Evolutionary conservation across 1,140 invertebrate species (phyloP).

Genomic region (Andricus grossulariae): DNA sequence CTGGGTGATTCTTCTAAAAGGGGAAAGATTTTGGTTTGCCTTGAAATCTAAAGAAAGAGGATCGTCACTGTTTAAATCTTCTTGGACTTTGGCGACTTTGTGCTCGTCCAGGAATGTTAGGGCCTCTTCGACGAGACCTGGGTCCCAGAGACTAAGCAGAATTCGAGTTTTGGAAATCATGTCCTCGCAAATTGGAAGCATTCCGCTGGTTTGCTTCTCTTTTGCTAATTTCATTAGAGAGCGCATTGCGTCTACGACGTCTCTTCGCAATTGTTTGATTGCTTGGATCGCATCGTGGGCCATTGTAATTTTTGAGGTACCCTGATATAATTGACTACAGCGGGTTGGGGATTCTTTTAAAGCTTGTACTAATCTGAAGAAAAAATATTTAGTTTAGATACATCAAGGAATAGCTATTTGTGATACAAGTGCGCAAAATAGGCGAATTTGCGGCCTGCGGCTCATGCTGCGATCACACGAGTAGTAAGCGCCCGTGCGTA

Average conservation of each 20-base stretch:
- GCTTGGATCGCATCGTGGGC: constrained; percentile 88
- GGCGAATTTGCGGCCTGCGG: too few relatives aligned
- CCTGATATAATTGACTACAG: constrained; percentile 78
- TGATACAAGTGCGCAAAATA: too few relatives aligned
- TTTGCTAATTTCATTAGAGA: constrained; percentile 83
- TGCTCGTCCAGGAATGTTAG: constrained; percentile 88
- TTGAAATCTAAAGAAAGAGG: constrained; percentile 64
- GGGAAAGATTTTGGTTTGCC: constrained; percentile 78
- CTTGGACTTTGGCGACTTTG: constrained; percentile 76
- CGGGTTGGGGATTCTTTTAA: constrained; percentile 86
- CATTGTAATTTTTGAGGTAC: constrained; percentile 85
- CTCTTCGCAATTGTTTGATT: constrained; percentile 85
- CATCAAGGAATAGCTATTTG: too few relatives aligned
- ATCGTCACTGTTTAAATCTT: constrained; percentile 62
- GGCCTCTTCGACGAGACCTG: constrained; percentile 89
- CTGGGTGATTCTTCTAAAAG: constrained; percentile 86
- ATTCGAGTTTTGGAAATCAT: constrained; percentile 87
- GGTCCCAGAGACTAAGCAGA: constrained; percentile 88
- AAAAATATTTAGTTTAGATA: constrained; percentile 38
- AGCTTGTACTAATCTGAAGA: constrained; percentile 85
- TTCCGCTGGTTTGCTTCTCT: constrained; percentile 82
- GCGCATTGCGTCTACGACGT: constrained; percentile 88
- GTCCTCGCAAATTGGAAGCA: constrained; percentile 86
- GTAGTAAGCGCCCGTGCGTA: too few relatives aligned
- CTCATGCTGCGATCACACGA: too few relatives aligned